Evolutionary conservation across 2,888 invertebrate species (phyloP), one percentile per base, ranked within the genome.

Genomic region (Meliscaeva auricollis): DNA sequence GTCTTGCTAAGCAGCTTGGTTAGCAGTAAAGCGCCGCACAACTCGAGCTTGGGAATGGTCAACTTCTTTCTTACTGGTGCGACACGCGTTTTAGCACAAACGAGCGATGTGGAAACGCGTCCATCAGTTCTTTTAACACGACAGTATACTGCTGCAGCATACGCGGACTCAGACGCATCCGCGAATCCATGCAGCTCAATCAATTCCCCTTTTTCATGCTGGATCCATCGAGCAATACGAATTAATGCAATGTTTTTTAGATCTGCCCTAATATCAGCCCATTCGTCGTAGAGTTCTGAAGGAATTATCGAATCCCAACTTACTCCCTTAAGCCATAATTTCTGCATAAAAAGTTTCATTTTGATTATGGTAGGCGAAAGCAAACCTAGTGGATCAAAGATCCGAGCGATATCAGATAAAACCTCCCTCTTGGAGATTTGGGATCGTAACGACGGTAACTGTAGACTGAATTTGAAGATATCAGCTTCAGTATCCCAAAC

Each of bases 121-220:
- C 20, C 58, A 54, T 54, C 30, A 15, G 30, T 9, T n/a, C 9
- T 46, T 5, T 35, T 20, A 2, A 80, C 52, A 15, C 68, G 26
- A n/a, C 50, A 30, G 41, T 80, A 80, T 7, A 80, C 46, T 35
- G 48, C 62, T 17, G 66, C 68, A 22, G 74, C 41, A 44, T 80
- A 80, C 15, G 80, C 80, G 9, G 68, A 74, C 50, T 80, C 60
- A 13, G 62, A 54, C 30, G 80, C 54, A n/a, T 78, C 70, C 15
- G 52, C 22, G 30, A 52, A 70, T n/a, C 62, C 68, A 9, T 80
- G 74, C 22, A 74, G 26, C 22, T 74, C 52, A 44, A 56, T 13
- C 13, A 26, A 13, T 22, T 69, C 54, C 5, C 35, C 11, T 54
- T 22, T 35, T 8, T 41, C 3, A 88, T 17, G 89, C 90, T 41